Evolutionary conservation across 2,113 vertebrate genomes (phyloP).

Genomic region (Ia io): DNA sequence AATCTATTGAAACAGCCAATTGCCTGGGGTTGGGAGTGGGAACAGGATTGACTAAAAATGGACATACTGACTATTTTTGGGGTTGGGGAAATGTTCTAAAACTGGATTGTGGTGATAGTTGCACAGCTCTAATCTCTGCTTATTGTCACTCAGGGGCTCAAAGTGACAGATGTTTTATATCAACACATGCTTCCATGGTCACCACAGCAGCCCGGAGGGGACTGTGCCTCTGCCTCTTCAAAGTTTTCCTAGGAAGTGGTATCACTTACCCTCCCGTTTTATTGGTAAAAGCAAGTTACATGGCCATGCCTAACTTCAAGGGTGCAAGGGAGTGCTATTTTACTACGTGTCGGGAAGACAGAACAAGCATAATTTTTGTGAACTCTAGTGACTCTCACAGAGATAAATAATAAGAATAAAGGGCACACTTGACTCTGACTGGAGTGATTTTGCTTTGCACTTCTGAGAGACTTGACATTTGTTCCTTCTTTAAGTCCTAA

Average conservation of each 20-base stretch:
- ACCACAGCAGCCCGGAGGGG: not conserved
- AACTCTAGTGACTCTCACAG: not conserved
- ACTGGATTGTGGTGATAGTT: not conserved
- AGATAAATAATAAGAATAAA: not conserved
- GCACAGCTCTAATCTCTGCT: not conserved
- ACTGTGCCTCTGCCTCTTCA: not conserved
- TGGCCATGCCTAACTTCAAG: not conserved
- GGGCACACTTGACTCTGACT: not conserved
- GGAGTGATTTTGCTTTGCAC: not conserved
- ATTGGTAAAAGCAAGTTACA: not conserved
- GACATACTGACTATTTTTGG: not conserved
- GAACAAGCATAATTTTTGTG: constrained; percentile 10
- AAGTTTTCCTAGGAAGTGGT: not conserved
- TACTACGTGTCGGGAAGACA: not conserved
- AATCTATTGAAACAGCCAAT: not conserved
- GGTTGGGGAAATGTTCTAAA: constrained; percentile 8
- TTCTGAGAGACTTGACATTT: not conserved
- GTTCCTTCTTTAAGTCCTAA: not conserved
- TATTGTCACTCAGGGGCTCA: not conserved
- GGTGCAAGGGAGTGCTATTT: not conserved
- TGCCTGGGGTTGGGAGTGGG: not conserved
- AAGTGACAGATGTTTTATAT: not conserved
- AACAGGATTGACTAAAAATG: not conserved
- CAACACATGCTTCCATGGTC: not conserved
- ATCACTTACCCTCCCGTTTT: not conserved